Conservation (phyloP, 2,888 invertebrate species). For the Pyrocoelia pectoralis region DNA sequence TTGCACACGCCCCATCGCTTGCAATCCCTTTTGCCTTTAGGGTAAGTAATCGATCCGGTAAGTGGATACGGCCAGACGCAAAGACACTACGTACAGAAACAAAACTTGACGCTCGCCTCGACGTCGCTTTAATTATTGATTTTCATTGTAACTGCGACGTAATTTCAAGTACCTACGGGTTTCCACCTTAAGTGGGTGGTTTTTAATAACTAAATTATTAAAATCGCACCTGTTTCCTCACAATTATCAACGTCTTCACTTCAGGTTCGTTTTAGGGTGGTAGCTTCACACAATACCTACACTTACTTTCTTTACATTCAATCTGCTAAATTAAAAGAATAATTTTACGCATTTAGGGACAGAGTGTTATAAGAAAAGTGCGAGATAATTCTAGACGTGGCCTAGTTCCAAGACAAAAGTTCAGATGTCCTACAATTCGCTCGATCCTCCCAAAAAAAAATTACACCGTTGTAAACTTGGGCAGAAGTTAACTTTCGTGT, state of each 20-base stretch:
- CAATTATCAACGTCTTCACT: conserved; percentile 5
- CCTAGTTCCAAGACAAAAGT: no score
- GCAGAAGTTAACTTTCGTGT: no score
- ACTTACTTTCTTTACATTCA: no score
- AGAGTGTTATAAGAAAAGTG: no score
- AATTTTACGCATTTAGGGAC: no score
- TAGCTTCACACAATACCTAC: no score
- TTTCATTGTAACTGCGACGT: conserved; percentile 37
- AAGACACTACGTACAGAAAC: conserved; percentile 36
- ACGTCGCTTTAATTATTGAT: conserved; percentile 40
- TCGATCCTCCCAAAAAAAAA: no score
- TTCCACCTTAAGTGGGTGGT: conserved; percentile 20
- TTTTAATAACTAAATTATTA: conserved; percentile 28
- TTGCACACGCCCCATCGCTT: conserved; percentile 26
- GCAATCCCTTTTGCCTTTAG: conserved; percentile 24
- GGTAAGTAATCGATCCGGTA: conserved; percentile 32
- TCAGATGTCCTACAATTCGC: no score
- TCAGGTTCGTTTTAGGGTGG: background rate
- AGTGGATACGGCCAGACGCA: conserved; percentile 34
- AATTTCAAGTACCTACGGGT: conserved; percentile 33
- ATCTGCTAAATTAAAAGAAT: no score
- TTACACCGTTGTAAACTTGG: no score
- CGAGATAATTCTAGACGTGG: no score
- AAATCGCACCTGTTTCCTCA: conserved; percentile 17
- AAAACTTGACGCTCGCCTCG: conserved; percentile 37